phyloP scores from a whole-genome alignment of 2,113 vertebrate genomes.

The Cyprinodon brontotheroides region DNA sequence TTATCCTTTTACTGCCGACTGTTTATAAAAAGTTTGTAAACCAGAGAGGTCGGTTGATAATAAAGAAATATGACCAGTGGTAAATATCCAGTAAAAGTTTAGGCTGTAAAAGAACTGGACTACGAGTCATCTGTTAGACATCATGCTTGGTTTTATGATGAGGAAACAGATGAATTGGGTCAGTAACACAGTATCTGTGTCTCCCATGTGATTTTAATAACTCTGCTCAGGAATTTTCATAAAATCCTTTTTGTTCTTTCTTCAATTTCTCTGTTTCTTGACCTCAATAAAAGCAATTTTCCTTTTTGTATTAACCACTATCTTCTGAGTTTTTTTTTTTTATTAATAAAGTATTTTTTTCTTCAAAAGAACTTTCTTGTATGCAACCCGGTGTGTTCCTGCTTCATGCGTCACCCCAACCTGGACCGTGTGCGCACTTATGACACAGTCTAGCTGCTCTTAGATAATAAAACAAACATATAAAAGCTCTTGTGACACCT shows the following conservation, averaged over 20 bases:
- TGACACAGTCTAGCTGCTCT: conserved; percentile 16
- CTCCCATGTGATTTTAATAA: not conserved
- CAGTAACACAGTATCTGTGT: not conserved
- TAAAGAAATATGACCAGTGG: not conserved
- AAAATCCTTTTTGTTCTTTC: not conserved
- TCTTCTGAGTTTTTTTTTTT: conserved; percentile 14
- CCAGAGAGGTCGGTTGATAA: not conserved
- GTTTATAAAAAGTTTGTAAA: not conserved
- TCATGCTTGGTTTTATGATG: not conserved
- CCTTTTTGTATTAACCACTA: conserved; percentile 21
- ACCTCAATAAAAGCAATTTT: conserved; percentile 51
- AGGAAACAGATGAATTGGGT: not conserved
- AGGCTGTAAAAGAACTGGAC: too few species aligned
- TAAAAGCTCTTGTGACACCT: conserved; percentile 13
- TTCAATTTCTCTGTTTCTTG: not conserved
- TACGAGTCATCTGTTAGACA: not conserved
- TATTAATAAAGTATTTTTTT: conserved; percentile 3
- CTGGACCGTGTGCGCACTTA: not conserved
- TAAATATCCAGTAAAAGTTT: not conserved
- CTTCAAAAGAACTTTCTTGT: not conserved
- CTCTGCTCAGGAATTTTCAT: conserved; percentile 50
- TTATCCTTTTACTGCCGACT: too few species aligned
- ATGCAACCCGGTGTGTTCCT: conserved; percentile 4
- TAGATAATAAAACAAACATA: not conserved
- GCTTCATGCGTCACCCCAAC: not conserved